phyloP scores from a whole-genome alignment of 30 jellyfish, hydroid and myxozoan species.

The Sanderia malayensis region DNA sequence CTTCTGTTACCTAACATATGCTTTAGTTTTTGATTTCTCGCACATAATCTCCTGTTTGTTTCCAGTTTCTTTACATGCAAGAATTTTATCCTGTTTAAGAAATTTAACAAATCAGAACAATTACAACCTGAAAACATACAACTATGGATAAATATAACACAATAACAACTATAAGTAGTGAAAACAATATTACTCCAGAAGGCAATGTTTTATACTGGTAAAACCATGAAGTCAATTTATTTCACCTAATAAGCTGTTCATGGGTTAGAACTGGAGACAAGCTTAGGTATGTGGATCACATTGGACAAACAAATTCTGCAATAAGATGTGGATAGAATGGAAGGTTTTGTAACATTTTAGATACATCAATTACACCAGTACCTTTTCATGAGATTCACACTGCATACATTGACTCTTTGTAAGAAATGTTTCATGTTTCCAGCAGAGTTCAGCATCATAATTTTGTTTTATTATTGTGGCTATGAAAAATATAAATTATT shows the following conservation, averaged over 20 bases:
- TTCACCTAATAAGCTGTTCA: not conserved
- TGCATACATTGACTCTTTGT: constrained; percentile 40
- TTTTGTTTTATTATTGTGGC: not conserved
- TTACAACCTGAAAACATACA: not conserved
- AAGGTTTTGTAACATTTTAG: too few relatives aligned
- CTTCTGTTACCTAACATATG: constrained; percentile 26
- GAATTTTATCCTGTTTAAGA: constrained; percentile 19
- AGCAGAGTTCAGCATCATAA: constrained; percentile 8
- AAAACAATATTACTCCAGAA: not conserved
- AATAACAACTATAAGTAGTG: not conserved
- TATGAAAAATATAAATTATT: not conserved
- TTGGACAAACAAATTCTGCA: too few relatives aligned
- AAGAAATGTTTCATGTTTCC: constrained; percentile 34
- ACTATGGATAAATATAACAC: not conserved
- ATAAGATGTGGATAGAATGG: too few relatives aligned
- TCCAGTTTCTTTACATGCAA: constrained; percentile 48
- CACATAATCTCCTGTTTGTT: constrained; percentile 37
- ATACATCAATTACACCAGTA: too few relatives aligned
- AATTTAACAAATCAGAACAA: too few relatives aligned
- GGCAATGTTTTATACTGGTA: too few relatives aligned
- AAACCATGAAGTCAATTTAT: not conserved
- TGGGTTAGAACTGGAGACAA: not conserved
- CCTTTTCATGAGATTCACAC: constrained; percentile 32
- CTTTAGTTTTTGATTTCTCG: constrained; percentile 26
- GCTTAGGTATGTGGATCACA: too few relatives aligned